These are phyloP conservation scores for Crocallis elinguaria DNA, from an alignment of 2,888 invertebrate genomes.

Conservation along the genomic window DNA sequence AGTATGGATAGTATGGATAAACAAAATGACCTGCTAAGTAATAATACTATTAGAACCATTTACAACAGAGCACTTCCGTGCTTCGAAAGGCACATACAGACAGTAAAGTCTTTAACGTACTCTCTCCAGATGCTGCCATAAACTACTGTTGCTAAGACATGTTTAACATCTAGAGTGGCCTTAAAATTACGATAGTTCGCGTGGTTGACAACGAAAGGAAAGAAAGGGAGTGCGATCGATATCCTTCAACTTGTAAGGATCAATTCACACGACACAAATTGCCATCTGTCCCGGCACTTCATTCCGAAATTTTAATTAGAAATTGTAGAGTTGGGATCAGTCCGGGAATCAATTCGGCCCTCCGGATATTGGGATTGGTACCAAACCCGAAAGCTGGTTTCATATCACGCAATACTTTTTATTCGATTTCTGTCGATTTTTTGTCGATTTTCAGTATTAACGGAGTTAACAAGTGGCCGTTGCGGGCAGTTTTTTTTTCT, in stretches of 20 bases:
- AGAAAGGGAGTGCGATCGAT: too few species aligned
- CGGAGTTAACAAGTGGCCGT: slow-evolving; percentile 18
- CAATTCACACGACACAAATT: background rate
- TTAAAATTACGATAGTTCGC: too few species aligned
- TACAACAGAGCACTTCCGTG: too few species aligned
- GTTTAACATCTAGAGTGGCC: too few species aligned
- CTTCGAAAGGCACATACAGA: too few species aligned
- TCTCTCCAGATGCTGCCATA: too few species aligned
- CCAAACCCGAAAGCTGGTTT: background rate
- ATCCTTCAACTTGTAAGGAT: background rate
- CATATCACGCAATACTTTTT: slow-evolving; percentile 11
- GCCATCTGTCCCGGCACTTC: background rate
- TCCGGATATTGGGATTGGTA: slow-evolving; percentile 5
- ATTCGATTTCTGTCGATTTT: slow-evolving; percentile 10
- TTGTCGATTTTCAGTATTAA: slow-evolving; percentile 9
- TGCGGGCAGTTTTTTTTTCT: background rate
- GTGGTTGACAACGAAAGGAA: too few species aligned
- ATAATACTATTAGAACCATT: too few species aligned
- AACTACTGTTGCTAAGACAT: too few species aligned
- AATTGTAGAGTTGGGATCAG: background rate
- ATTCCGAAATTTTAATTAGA: background rate
- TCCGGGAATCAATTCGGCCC: background rate
- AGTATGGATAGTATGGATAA: too few species aligned
- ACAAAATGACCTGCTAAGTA: too few species aligned
- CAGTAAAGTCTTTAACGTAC: too few species aligned